phyloP scores from a whole-genome alignment of 2,113 vertebrate species.

The Paradoxurus hermaphroditus region DNA sequence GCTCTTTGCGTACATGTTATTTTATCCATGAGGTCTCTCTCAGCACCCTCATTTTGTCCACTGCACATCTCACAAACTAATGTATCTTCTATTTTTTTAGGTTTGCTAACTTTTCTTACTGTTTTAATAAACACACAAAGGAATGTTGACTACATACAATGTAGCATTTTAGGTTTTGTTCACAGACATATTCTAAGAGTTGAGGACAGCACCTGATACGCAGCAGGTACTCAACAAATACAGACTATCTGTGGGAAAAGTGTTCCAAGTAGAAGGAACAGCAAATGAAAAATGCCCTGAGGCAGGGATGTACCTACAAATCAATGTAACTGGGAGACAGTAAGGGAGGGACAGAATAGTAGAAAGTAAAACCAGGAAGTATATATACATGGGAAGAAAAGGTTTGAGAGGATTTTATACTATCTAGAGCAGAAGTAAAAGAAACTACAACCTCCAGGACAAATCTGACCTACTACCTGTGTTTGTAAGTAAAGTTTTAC shows the following conservation, averaged over 20 bases:
- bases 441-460: background rate
- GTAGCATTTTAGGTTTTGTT: background rate
- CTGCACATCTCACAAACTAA: background rate
- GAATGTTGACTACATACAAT: background rate
- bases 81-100: background rate
- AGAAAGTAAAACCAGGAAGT: background rate
- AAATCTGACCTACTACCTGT: background rate
- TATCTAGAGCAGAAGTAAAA: background rate
- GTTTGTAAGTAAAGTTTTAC: background rate
- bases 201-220: background rate
- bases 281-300: background rate
- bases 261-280: background rate
- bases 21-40: background rate
- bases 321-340: background rate
- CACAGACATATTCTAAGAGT: background rate
- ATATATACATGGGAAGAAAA: background rate
- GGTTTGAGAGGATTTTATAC: background rate
- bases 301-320: background rate
- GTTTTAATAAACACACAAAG: background rate
- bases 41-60: background rate
- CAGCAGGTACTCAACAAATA: background rate
- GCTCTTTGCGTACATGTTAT: background rate
- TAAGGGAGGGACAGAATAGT: background rate
- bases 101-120: background rate
- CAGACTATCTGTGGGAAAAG: background rate